Base-by-base conservation (phyloP, 2,888 invertebrate species). In the Ctenicera cuprea region DNA sequence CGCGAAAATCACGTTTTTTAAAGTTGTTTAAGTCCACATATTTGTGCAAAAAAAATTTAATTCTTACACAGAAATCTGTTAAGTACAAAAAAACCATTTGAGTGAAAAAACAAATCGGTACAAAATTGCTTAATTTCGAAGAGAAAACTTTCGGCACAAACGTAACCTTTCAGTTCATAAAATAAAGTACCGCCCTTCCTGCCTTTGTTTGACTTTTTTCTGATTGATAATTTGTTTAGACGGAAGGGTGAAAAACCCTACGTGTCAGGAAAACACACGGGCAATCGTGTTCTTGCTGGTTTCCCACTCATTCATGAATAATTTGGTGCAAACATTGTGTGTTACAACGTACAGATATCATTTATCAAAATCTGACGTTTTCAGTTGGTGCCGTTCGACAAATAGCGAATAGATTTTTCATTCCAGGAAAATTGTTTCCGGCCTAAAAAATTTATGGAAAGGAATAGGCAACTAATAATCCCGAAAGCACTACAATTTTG, bases 291-390 rank as follows among this genome's bases (percentile, higher is more conserved):
- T 59, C 59, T 59, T 59, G 54, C 54, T 20, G 59, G 12, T 16
- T 59, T 59, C 26, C 45, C 62, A 45, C 30, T 62, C 48, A 43
- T 64, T 64, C 64, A 64, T 64, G 64, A 64, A 64, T 64, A 64
- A 64, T 64, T 64, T 64, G n/a, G 26, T 14, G 41, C 62, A 62
- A 62, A 64, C 37, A 48, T 26, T 64, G 41, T 41, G 18, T 48
- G 45, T 43, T 62, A 43, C 43, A 48, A 48, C 64, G 16, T 26
- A 33, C 16, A 48, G 64, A 64, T 68, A 68, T 68, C 43, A 59
- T 68, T 68, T 68, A 68, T 68, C 68, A 68, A 68, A 68, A 68
- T 59, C 33, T 68, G 68, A 68, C 68, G 41, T 48, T 33, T 67
- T 48, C 68, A 59, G 43, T 54, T 52, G 38, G 18, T 43, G 26